Evolutionary conservation across 2,113 vertebrate genomes (phyloP), one percentile per base, ranked within the genome.

Genomic region (Ammodytes dubius): DNA sequence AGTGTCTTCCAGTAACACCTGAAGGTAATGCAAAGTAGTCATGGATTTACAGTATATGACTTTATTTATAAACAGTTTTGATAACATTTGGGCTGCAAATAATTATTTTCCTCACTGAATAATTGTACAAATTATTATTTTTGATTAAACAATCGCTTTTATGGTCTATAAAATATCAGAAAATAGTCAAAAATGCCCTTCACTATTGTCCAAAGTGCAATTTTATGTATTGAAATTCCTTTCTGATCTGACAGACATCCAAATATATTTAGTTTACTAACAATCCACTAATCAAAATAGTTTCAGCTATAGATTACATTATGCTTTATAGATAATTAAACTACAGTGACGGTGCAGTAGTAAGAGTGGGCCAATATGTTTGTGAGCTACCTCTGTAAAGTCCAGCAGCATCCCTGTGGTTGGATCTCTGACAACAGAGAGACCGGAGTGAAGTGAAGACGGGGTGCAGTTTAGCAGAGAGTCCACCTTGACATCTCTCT

Each of bases 381-480:
- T 50, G 39, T 74, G 65, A 59, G 12, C 40, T 83, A 98, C 97
- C 96, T 98, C 97, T 69, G 94, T 95, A 79, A 97, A 97, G 87
- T 96, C 96, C 82, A 96, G 94, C 42, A 98, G 93, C 93, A 96
- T 95, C 17, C 97, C 97, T 8, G 97, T 97, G 61, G 97, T 97
- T 1, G 96, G 96, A 78, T 98, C 96, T 93, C 97, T 95, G 71
- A 97, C 93, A 4, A 97, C 96, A 52, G 96, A 96, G 10, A 98
- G 93, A 5, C 95, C 95, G 0, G 97, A 96, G 77, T 97, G 96
- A 27, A 97, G 95, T 0, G 96, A 91, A 19, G 96, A 93, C 5
- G 90, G 82, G 6, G 87, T 15, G 39, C 89, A 92, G 52, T 92
- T 91, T 40, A 96, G 92, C 14, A 98, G 91, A 5, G 96, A 95